A percentile compares a stretch with the other conserved stretches of the same genome.
Conservation (phyloP, 2,797 vertebrate genomes). For the Anguilla anguilla region DNA sequence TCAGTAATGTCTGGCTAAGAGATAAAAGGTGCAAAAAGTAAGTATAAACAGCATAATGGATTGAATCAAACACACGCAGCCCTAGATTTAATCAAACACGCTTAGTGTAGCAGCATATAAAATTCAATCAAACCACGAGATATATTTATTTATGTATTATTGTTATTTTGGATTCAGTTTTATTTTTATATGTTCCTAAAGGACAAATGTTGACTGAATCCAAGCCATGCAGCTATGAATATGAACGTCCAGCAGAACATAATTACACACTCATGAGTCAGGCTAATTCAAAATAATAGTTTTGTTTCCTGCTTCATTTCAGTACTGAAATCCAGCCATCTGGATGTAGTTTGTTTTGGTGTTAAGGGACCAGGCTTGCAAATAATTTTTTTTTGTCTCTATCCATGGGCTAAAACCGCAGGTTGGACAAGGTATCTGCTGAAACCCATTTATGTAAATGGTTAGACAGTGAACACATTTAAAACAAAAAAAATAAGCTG, state of each 20-base stretch:
- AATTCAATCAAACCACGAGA: too few relatives aligned
- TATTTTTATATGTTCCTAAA: too few relatives aligned
- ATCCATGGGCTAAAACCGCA: background rate
- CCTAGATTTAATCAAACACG: background rate
- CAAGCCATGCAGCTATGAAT: background rate
- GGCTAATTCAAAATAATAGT: background rate
- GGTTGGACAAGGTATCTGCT: too few relatives aligned
- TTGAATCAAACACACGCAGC: background rate
- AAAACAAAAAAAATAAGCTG: background rate
- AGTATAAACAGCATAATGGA: background rate
- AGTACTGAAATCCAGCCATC: background rate
- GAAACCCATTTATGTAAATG: background rate
- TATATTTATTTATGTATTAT: background rate
- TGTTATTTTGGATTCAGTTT: too few relatives aligned
- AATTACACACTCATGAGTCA: background rate
- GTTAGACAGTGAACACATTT: background rate
- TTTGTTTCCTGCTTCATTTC: background rate
- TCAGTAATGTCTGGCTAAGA: background rate
- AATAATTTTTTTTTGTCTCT: background rate
- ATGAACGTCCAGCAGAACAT: background rate
- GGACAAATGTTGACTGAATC: too few relatives aligned
- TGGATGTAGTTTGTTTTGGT: background rate
- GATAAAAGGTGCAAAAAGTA: background rate
- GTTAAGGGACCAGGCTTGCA: background rate
- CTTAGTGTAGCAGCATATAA: too few relatives aligned